Conservation (phyloP, 2,888 invertebrate species). For the Conomelus anceps region DNA sequence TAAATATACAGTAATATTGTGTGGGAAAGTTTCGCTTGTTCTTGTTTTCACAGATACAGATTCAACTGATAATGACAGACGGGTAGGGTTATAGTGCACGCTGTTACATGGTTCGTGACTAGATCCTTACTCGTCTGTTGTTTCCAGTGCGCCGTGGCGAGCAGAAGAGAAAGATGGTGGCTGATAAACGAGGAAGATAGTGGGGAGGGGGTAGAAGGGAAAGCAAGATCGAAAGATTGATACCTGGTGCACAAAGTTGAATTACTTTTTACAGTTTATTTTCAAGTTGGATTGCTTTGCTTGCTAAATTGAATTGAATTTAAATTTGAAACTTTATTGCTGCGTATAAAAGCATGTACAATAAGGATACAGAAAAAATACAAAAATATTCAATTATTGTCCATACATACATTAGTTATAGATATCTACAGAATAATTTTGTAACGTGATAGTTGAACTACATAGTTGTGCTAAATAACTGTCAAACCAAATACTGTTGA, state of each 20-base stretch:
- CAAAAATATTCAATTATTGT: no score
- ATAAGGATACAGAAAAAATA: no score
- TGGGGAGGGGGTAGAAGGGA: no score
- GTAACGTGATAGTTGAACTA: no score
- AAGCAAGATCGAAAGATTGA: background rate
- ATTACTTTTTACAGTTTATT: background rate
- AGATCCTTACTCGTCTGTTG: conserved; percentile 83
- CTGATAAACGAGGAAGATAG: no score
- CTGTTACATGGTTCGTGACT: conserved; percentile 50
- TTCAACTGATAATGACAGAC: conserved; percentile 49
- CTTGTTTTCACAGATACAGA: background rate
- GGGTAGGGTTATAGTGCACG: conserved; percentile 76
- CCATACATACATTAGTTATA: no score
- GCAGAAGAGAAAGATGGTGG: background rate
- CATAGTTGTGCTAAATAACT: no score
- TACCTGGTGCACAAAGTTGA: background rate
- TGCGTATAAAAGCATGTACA: no score
- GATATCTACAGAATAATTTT: no score
- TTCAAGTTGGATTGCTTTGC: background rate
- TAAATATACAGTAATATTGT: background rate
- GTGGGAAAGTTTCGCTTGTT: background rate
- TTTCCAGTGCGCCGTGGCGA: background rate
- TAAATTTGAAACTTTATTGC: no score
- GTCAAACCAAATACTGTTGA: no score
- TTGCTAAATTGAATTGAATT: background rate